Conservation (phyloP, 2,888 invertebrate genomes). For the Baccha elongata region DNA sequence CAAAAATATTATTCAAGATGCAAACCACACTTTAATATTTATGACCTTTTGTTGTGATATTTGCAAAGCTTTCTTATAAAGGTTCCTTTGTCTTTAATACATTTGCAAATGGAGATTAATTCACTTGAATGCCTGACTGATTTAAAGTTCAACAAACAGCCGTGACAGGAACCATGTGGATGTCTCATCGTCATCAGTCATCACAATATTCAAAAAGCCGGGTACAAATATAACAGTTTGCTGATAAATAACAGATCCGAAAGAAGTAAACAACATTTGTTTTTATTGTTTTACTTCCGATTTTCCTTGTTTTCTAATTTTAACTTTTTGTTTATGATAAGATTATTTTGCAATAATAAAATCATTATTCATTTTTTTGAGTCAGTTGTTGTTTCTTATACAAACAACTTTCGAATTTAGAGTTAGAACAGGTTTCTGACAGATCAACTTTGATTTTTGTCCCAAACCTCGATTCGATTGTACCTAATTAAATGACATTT, state of each 20-base stretch:
- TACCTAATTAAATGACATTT: slow-evolving; percentile 11
- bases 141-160: slow-evolving; percentile 68
- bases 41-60: slow-evolving; percentile 33
- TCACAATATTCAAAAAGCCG: slow-evolving; percentile 6
- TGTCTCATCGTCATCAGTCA: not conserved
- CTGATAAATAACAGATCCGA: slow-evolving; percentile 32
- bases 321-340: slow-evolving; percentile 33
- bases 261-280: slow-evolving; percentile 43
- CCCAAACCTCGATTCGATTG: slow-evolving; percentile 14
- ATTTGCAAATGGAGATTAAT: not conserved
- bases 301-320: not conserved
- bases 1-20: slow-evolving; percentile 1
- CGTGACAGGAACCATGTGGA: slow-evolving; percentile 52
- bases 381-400: slow-evolving; percentile 13
- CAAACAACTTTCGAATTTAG: slow-evolving; percentile 45
- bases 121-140: slow-evolving; percentile 35
- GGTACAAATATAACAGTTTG: slow-evolving; percentile 23
- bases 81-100: not conserved
- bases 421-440: slow-evolving; percentile 37
- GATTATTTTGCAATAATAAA: slow-evolving; percentile 29
- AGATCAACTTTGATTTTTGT: slow-evolving; percentile 20
- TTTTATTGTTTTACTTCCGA: slow-evolving; percentile 2
- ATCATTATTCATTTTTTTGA: slow-evolving; percentile 34
- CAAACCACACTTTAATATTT: not conserved
- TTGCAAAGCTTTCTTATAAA: slow-evolving; percentile 4